Evolutionary conservation across 1,140 invertebrate genomes (phyloP), one percentile per base, ranked within the genome.

Genomic region (Trachymyrmex septentrionalis): DNA sequence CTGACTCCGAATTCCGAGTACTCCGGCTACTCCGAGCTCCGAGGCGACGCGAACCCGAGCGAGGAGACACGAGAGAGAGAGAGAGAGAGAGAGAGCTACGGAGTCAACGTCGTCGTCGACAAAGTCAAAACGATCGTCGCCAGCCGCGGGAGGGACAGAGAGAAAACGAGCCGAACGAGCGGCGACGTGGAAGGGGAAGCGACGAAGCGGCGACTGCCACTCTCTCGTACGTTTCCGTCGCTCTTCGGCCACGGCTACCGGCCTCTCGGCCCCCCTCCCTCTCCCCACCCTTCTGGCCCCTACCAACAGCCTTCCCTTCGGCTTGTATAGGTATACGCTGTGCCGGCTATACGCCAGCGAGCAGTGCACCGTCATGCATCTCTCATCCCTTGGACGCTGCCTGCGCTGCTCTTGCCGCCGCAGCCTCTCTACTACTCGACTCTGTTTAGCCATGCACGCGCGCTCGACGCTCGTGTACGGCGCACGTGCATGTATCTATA

Each of bases 1-100:
- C 93, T 93, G 92, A 85, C 63, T 75, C 59, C 76, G 67, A 81
- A 12, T 7, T 44, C 38, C 38, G 38, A 44, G 10, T 44, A 21
- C 27, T 19, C 34, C 34, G 30, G 6, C 0, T 6, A 34, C 6
- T 34, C 30, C 30, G 30, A 34, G 0, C 30, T 34, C 30, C 30
- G 66, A 21, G 16, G 63, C 27, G 50, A 90, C 89, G 80, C 88
- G 87, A 90, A 66, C 16, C 21, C 84, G 63, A 69, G 50, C 71
- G 87, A 64, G 76, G 78, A 64, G 57, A 66, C 76, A 64, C 72
- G 87, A 90, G 67, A 66, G 72, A 78, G 53, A 2, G 27, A 27
- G 27, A 27, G 27, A 90, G 67, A 66, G 72, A 78, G 53, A 2
- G 27, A 27, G 27, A 27, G 27, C n/a, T 30, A 44, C 59, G 84